Percentiles rank a stretch among this genome's conserved stretches.
phyloP scores from a whole-genome alignment of 2,888 invertebrate genomes.

The Candidula unifasciata region DNA sequence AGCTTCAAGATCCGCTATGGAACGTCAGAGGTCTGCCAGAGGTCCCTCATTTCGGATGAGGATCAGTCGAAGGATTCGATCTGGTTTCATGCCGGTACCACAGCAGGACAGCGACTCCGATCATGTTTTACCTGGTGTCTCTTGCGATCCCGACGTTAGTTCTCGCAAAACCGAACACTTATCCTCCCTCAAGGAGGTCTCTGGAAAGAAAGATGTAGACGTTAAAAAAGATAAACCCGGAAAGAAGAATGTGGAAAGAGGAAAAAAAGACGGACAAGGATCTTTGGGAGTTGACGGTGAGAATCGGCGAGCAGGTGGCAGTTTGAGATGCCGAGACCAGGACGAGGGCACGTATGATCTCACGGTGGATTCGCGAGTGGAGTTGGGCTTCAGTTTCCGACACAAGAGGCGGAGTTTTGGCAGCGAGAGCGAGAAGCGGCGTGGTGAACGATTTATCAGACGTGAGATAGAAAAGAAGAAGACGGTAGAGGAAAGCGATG shows the following conservation, averaged over 20 bases:
- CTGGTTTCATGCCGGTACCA: constrained; percentile 44
- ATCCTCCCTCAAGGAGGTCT: background rate
- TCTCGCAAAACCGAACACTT: background rate
- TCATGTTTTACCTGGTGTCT: background rate
- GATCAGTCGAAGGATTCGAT: constrained; percentile 39
- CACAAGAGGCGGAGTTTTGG: constrained; percentile 38
- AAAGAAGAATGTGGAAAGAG: background rate
- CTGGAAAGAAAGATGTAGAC: background rate
- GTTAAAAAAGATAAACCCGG: background rate
- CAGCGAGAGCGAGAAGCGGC: constrained; percentile 49
- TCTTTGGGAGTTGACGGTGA: background rate
- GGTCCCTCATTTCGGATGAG: constrained; percentile 41
- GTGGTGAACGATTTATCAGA: constrained; percentile 40
- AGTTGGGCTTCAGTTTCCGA: constrained; percentile 27
- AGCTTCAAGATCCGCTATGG: background rate
- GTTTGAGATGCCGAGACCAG: background rate
- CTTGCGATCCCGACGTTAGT: background rate
- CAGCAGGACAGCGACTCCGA: constrained; percentile 39
- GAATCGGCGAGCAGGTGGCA: background rate
- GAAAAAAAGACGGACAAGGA: background rate
- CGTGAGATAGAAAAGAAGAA: constrained; percentile 37
- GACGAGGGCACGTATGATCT: constrained; percentile 16
- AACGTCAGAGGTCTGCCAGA: constrained; percentile 30
- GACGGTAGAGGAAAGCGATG: constrained; percentile 40
- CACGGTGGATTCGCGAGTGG: constrained; percentile 7